phyloP scores from a whole-genome alignment of 2,888 invertebrate genomes.

The Megaustenia siamemsis region DNA sequence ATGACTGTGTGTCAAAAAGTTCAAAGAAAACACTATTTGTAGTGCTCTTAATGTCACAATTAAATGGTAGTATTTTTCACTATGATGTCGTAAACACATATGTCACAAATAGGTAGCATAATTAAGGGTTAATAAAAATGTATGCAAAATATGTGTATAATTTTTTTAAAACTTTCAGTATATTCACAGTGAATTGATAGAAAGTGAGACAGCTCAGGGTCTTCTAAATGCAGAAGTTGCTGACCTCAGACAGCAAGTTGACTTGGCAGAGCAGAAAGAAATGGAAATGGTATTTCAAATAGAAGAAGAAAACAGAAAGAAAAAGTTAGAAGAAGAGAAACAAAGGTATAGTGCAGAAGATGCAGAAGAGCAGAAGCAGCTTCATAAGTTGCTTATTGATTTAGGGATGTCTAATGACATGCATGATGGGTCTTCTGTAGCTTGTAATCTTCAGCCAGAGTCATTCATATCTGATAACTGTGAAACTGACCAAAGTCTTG shows the following conservation, averaged over 20 bases:
- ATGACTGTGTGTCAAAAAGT: no score
- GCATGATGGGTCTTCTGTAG: neutral
- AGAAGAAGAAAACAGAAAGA: constrained; percentile 15
- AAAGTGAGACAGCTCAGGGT: constrained; percentile 48
- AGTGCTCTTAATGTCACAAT: no score
- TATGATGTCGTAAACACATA: no score
- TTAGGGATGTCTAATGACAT: constrained; percentile 34
- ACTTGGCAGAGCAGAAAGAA: constrained; percentile 41
- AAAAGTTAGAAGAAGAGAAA: constrained; percentile 17
- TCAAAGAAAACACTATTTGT: no score
- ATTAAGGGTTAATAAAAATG: no score
- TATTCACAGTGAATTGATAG: constrained; percentile 40
- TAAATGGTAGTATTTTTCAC: no score
- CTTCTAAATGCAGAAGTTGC: constrained; percentile 51
- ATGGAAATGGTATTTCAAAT: constrained; percentile 18
- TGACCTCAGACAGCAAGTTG: constrained; percentile 24
- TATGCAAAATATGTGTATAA: neutral
- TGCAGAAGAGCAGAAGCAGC: constrained; percentile 34
- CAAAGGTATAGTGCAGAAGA: neutral
- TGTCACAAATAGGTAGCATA: no score
- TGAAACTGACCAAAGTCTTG: neutral
- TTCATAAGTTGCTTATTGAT: constrained; percentile 47
- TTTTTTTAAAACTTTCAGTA: constrained; percentile 49
- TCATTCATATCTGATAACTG: neutral
- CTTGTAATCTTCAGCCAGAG: constrained; percentile 3